Conservation (phyloP, 2,113 vertebrate genomes). For the Cyprinodon brontotheroides region DNA sequence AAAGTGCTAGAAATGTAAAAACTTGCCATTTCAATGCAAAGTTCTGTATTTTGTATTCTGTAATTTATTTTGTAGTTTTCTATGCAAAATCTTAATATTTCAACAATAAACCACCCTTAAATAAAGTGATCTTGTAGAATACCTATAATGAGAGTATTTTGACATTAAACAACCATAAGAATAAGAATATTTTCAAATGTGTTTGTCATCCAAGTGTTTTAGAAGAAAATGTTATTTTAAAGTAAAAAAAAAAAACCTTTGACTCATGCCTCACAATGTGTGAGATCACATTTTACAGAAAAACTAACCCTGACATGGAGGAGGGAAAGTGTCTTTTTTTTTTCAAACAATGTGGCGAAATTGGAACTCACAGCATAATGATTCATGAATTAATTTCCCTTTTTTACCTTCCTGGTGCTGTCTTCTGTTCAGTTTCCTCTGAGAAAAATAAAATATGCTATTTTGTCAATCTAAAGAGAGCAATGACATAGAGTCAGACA, state of each 20-base stretch:
- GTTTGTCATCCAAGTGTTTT: not conserved
- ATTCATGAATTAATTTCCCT: not conserved
- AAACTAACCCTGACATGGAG: not conserved
- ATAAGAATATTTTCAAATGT: not conserved
- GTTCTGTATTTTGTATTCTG: too few relatives aligned
- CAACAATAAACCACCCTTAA: not conserved
- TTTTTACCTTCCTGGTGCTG: not conserved
- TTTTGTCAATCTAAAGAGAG: conserved; percentile 19
- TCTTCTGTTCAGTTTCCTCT: conserved; percentile 20
- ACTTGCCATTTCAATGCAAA: too few relatives aligned
- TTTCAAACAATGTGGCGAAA: not conserved
- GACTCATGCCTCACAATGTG: not conserved
- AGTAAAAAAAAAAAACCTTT: not conserved
- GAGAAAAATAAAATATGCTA: conserved; percentile 38
- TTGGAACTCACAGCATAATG: not conserved
- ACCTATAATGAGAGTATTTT: not conserved
- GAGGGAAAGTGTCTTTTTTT: not conserved
- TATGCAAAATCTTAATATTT: too few relatives aligned
- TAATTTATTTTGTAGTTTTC: too few relatives aligned
- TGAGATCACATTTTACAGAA: not conserved
- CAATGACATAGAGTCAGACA: conserved; percentile 24
- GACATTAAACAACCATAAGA: not conserved
- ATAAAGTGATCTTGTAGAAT: not conserved
- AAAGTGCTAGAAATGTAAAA: too few relatives aligned
- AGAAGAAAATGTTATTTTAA: not conserved